phyloP scores from a whole-genome alignment of 2,797 vertebrate species.

The Trichosurus vulpecula region DNA sequence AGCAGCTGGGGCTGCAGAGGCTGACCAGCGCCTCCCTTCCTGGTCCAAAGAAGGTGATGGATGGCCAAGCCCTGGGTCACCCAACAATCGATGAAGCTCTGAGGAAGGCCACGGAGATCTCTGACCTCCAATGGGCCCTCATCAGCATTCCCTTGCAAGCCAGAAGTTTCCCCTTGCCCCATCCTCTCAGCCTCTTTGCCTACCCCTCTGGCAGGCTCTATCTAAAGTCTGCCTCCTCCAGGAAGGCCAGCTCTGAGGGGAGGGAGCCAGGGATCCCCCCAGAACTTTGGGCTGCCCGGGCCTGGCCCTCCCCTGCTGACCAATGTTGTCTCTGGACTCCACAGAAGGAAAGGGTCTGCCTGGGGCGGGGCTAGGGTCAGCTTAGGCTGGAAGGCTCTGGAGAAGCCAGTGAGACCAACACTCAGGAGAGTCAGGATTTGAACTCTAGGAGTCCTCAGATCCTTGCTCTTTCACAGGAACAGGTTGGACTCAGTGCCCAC shows the following conservation, averaged over 20 bases:
- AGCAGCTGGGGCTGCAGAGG: background rate
- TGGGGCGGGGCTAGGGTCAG: no score
- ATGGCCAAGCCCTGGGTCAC: background rate
- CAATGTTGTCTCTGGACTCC: no score
- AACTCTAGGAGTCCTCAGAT: no score
- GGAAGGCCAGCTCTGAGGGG: background rate
- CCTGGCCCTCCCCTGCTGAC: no score
- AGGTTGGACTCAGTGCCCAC: no score
- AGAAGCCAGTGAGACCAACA: no score
- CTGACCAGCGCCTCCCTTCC: background rate
- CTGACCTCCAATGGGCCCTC: no score
- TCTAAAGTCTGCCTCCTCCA: background rate
- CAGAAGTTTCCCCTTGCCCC: no score
- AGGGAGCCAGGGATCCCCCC: background rate
- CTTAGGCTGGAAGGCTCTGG: no score
- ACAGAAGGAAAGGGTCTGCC: background rate
- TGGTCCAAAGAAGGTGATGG: background rate
- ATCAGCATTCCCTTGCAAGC: no score
- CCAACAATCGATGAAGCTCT: background rate
- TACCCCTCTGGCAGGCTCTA: background rate
- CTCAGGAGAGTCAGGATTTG: no score
- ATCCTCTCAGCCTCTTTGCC: background rate
- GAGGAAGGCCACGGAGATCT: background rate
- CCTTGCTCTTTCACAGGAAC: no score
- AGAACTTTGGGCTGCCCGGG: background rate